A percentile compares a stretch with the other conserved stretches of the same genome.
Evolutionary conservation across 1,140 invertebrate genomes (phyloP).

Genomic region (Psilanteris sp.): DNA sequence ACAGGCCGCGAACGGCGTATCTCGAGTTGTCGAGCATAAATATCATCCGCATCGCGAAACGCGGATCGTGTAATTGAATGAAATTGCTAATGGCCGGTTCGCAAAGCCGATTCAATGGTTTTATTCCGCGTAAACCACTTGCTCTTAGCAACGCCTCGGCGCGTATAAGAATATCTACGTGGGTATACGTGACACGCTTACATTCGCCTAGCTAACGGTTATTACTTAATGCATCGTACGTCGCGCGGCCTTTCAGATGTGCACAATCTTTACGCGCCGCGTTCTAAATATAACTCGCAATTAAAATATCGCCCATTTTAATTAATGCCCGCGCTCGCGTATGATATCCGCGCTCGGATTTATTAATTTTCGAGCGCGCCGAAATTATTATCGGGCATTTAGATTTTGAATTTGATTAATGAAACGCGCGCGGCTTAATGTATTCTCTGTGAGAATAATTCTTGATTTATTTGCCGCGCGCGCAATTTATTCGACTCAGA

Average conservation of each 20-base stretch:
- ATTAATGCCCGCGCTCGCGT: constrained; percentile 30
- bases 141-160: constrained; percentile 60
- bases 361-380: constrained; percentile 32
- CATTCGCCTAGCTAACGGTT: constrained; percentile 62
- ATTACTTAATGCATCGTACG: constrained; percentile 62
- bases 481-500: constrained; percentile 33
- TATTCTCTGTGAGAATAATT: constrained; percentile 46
- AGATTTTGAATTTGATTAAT: constrained; percentile 48
- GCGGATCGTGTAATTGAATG: constrained; percentile 70
- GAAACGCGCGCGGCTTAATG: constrained; percentile 22
- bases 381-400: constrained; percentile 41
- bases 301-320: constrained; percentile 41
- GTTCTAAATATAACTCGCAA: constrained; percentile 45
- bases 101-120: constrained; percentile 65
- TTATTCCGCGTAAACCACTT: constrained; percentile 65
- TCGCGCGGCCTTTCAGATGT: constrained; percentile 50
- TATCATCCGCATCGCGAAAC: constrained; percentile 71
- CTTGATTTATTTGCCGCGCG: constrained; percentile 36
- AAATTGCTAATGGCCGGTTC: constrained; percentile 70
- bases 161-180: constrained; percentile 55
- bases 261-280: constrained; percentile 42
- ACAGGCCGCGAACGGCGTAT: constrained; percentile 60
- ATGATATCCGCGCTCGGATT: constrained; percentile 19
- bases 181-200: constrained; percentile 60
- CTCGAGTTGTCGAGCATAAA: constrained; percentile 68